Evolutionary conservation across 1,140 invertebrate species (phyloP).

Genomic region (Pinna nobilis): DNA sequence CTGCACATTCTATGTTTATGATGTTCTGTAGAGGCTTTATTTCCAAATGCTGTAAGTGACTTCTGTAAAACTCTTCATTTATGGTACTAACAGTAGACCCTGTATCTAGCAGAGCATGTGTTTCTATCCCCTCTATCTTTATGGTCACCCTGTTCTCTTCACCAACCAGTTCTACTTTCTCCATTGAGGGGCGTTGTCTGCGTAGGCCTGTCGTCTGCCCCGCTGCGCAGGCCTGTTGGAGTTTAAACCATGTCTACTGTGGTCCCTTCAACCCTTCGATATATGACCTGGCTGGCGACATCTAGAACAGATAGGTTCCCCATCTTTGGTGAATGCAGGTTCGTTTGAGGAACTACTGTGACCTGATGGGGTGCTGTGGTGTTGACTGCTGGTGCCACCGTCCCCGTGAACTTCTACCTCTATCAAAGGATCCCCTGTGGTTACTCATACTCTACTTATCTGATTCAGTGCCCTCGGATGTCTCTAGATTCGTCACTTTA

Average conservation of each 20-base stretch:
- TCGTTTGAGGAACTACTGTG: neutral
- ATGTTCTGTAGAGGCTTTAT: neutral
- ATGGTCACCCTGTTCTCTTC: neutral
- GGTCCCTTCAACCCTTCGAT: neutral
- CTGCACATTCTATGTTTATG: conserved; percentile 21
- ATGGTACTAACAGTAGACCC: conserved; percentile 24
- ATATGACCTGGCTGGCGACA: neutral
- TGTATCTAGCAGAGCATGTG: conserved; percentile 5
- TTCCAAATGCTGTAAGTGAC: neutral
- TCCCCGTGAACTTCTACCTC: neutral
- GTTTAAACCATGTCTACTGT: neutral
- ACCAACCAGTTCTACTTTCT: neutral
- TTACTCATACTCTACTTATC: neutral
- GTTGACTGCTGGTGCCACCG: neutral
- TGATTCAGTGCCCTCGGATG: neutral
- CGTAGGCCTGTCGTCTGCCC: neutral
- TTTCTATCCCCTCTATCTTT: neutral
- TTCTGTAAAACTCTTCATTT: neutral
- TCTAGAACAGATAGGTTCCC: neutral
- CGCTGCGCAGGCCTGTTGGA: neutral
- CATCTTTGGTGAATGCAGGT: neutral
- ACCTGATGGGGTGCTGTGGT: neutral
- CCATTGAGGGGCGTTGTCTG: neutral
- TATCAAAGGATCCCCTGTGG: neutral
- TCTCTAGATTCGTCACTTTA: neutral